Evolutionary conservation across 1,140 invertebrate genomes (phyloP).

Genomic region (Stenopsyche tienmushanensis): DNA sequence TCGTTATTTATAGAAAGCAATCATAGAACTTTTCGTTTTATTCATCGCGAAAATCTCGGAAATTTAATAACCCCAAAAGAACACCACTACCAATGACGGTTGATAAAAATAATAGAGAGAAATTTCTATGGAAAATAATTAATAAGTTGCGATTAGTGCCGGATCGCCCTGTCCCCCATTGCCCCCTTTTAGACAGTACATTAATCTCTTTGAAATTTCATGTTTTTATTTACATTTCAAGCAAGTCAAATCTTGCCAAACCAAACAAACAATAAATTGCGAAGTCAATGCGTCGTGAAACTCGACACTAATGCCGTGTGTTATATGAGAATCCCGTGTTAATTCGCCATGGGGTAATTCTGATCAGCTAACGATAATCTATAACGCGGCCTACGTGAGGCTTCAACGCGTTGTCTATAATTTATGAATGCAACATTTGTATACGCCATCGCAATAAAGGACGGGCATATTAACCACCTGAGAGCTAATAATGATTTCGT

Average conservation of each 20-base stretch:
- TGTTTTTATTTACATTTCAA: constrained; percentile 24
- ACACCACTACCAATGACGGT: too few relatives aligned
- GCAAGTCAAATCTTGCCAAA: constrained; percentile 2
- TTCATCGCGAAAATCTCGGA: too few relatives aligned
- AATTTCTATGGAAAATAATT: too few relatives aligned
- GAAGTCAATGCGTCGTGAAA: constrained; percentile 13
- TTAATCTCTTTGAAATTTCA: constrained; percentile 19
- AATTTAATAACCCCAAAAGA: too few relatives aligned
- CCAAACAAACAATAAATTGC: constrained; percentile 22
- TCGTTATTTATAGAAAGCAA: too few relatives aligned
- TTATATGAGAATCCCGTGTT: neutral
- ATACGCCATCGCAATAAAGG: too few relatives aligned
- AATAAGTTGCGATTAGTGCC: neutral
- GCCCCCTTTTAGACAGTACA: neutral
- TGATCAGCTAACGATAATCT: neutral
- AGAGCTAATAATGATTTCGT: too few relatives aligned
- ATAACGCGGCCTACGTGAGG: too few relatives aligned
- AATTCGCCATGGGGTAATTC: neutral
- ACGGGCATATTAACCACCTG: too few relatives aligned
- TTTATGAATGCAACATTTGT: too few relatives aligned
- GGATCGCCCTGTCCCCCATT: neutral
- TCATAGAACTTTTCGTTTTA: too few relatives aligned
- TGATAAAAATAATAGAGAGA: too few relatives aligned
- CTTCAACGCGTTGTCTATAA: neutral
- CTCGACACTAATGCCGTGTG: constrained; percentile 5